These are phyloP conservation scores for Chaenocephalus aceratus DNA, from an alignment of 2,113 vertebrate genomes.

Conservation along the genomic window DNA sequence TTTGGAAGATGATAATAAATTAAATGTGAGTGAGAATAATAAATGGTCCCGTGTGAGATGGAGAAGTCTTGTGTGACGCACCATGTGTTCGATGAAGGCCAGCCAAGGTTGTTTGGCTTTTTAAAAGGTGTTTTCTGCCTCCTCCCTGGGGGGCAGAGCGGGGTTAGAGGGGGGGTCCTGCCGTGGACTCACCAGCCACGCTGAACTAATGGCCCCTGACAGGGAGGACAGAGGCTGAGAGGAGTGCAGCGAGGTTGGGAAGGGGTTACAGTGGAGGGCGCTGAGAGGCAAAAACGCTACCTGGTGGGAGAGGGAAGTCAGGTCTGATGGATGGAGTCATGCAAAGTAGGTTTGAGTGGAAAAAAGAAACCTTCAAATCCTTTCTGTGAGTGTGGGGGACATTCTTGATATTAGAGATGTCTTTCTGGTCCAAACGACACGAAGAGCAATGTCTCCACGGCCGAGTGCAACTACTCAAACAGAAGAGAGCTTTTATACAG, in stretches of 20 bases:
- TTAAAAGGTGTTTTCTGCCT: conserved; percentile 66
- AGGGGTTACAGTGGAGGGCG: conserved; percentile 5
- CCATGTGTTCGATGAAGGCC: conserved; percentile 34
- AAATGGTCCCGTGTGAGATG: neutral
- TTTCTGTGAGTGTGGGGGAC: neutral
- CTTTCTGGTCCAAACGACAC: too few relatives aligned
- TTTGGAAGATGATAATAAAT: neutral
- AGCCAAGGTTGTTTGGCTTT: conserved; percentile 60
- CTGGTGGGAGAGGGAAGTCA: neutral
- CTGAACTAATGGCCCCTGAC: conserved; percentile 77
- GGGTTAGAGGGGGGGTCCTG: conserved; percentile 54
- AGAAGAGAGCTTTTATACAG: too few relatives aligned
- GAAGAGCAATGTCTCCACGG: too few relatives aligned
- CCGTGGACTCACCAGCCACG: conserved; percentile 55
- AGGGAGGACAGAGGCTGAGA: conserved; percentile 66
- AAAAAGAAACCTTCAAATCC: neutral
- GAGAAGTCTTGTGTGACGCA: conserved; percentile 15
- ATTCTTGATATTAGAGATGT: too few relatives aligned
- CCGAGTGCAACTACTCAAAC: too few relatives aligned
- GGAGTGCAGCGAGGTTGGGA: conserved; percentile 35
- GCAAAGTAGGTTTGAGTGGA: neutral
- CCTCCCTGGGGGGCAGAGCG: conserved; percentile 35
- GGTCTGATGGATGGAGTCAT: neutral
- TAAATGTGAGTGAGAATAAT: neutral
- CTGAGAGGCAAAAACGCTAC: neutral